These are phyloP conservation scores for Ctenicera cuprea DNA, from an alignment of 2,888 invertebrate genomes.

Conservation along the genomic window DNA sequence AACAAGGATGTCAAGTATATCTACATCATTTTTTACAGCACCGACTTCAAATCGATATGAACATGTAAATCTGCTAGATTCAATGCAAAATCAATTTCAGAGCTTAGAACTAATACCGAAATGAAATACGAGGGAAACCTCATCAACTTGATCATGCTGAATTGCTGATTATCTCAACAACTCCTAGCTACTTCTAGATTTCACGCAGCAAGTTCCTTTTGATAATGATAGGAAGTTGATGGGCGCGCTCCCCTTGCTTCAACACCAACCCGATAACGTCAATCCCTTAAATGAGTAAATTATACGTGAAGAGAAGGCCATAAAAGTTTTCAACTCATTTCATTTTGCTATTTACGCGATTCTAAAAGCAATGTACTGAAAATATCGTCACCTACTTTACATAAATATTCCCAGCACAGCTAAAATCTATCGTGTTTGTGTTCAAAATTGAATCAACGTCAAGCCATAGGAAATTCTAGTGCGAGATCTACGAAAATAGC, in stretches of 20 bases:
- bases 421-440: conserved; percentile 35
- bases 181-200: conserved; percentile 19
- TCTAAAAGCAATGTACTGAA: conserved; percentile 40
- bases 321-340: conserved; percentile 48
- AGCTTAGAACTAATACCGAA: background rate
- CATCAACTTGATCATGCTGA: conserved; percentile 16
- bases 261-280: conserved; percentile 35
- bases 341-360: conserved; percentile 43
- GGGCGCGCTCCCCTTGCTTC: conserved; percentile 18
- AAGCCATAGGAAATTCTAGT: background rate
- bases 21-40: too few species aligned
- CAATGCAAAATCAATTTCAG: too few species aligned
- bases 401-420: conserved; percentile 37
- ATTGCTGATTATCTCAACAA: conserved; percentile 29
- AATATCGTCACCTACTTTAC: conserved; percentile 43
- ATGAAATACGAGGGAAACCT: conserved; percentile 12
- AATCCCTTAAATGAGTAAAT: conserved; percentile 47
- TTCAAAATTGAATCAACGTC: conserved; percentile 38
- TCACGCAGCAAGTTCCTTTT: conserved; percentile 25
- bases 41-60: too few species aligned
- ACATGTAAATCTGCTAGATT: too few species aligned
- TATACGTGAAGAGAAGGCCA: conserved; percentile 41
- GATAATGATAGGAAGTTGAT: conserved; percentile 39
- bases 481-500: conserved; percentile 10
- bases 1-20: too few species aligned